A percentile compares a stretch with the other conserved stretches of the same genome.
These are phyloP conservation scores for Metalampra italica DNA, from an alignment of 2,888 invertebrate genomes.

Conservation along the genomic window DNA sequence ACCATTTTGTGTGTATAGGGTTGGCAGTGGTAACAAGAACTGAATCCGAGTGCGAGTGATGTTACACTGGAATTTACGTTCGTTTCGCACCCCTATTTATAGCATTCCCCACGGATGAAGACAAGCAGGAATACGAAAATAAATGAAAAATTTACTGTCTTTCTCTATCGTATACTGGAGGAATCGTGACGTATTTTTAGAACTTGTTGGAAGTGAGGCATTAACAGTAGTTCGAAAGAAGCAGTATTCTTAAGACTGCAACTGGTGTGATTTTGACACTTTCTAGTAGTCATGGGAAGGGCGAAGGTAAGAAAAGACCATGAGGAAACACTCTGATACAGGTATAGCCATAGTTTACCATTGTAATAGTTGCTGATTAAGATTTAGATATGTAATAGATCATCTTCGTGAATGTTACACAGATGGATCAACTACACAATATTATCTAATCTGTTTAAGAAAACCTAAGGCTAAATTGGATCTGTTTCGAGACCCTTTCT, in stretches of 20 bases:
- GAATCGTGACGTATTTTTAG: constrained; percentile 31
- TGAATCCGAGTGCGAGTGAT: constrained; percentile 76
- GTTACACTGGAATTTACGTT: constrained; percentile 71
- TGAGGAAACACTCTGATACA: no score
- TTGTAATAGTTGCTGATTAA: no score
- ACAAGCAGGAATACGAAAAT: constrained; percentile 69
- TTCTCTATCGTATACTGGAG: constrained; percentile 43
- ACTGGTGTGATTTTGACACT: no score
- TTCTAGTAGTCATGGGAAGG: no score
- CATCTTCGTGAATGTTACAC: no score
- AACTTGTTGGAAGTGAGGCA: constrained; percentile 11
- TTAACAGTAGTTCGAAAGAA: neutral
- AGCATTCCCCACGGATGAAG: constrained; percentile 47
- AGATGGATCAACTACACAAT: no score
- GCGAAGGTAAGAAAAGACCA: no score
- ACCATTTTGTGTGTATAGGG: constrained; percentile 62
- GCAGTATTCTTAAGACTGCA: neutral
- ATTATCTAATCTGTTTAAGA: no score
- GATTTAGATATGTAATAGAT: no score
- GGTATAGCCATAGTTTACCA: no score
- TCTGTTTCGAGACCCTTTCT: no score
- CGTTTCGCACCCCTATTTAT: constrained; percentile 72
- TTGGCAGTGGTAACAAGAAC: constrained; percentile 72
- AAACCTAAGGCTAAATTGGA: no score
- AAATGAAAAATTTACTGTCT: constrained; percentile 65